Base-by-base conservation (phyloP, 2,888 invertebrate species). In the Pseudococcus viburni region DNA sequence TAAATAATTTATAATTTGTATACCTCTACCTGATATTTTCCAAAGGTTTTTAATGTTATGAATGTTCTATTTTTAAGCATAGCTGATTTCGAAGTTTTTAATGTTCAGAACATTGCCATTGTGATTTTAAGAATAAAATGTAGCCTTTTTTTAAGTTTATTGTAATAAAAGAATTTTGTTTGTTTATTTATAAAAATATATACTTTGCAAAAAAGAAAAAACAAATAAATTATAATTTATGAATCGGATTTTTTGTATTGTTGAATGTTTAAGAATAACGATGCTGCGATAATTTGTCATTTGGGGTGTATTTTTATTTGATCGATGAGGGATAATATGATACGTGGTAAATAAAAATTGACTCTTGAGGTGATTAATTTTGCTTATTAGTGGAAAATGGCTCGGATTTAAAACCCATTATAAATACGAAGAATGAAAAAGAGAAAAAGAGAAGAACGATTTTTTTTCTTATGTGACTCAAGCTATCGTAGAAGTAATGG, bases 101-200 rank as follows among this genome's bases (percentile, higher is more conserved):
- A 88, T 88, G 88, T 88, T 88, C 80, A 88, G 88, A 88, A 88
- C 88, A 88, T 88, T 88, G 88, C 88, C 88, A 88, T 88, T 88
- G 88, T 88, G 88, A 88, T 88, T 88, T 88, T 88, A 77, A 88
- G 77, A 48, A 83, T 88, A 88, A 88, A 87, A 83, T 46, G 88
- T 88, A 80, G 88, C 88, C 88, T 88, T 83, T 88, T 87, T 88
- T 59, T 83, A 80, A 88, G 59, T 80, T 88, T 83, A 88, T 88
- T 85, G 55, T 83, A 88, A 88, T 77, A 88, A 83, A 80, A 64
- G 73, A 88, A 42, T 42, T 88, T 88, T 88, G 88, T 80, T 88
- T 88, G 88, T 88, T 88, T 83, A 88, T 88, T 88, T 80, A 88
- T 83, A 80, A 88, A 33, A 68, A 68, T 15, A 83, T 88, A 88